Percentiles rank a stretch among this genome's conserved stretches.
These are phyloP conservation scores for Rhagologus leucostigma DNA, from an alignment of 2,113 vertebrate species.

Conservation along the genomic window DNA sequence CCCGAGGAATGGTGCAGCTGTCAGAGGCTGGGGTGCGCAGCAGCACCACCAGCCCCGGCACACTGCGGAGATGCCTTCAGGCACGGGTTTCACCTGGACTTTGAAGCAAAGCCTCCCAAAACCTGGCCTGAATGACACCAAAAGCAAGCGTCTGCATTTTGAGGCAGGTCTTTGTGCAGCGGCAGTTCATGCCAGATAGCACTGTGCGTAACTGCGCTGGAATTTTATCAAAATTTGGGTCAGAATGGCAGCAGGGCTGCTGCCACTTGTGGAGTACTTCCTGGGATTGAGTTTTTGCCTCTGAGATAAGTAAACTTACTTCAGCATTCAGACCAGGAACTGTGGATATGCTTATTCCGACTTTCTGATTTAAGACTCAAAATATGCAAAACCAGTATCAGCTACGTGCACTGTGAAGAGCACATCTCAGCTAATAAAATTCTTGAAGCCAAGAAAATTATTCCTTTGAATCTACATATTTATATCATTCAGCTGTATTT, in stretches of 20 bases:
- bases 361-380: neutral
- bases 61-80: rapidly evolving
- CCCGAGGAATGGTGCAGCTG: neutral
- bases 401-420: neutral
- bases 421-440: neutral
- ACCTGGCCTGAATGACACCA: neutral
- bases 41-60: neutral
- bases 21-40: neutral
- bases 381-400: neutral
- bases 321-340: neutral
- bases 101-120: neutral
- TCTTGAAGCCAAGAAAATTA: neutral
- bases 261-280: conserved; percentile 1
- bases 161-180: rapidly evolving
- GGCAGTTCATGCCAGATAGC: rapidly evolving
- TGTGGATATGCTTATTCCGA: neutral
- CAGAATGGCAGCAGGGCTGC: neutral
- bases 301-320: neutral
- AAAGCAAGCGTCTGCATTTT: rapidly evolving
- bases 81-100: neutral
- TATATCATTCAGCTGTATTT: neutral
- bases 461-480: neutral
- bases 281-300: neutral
- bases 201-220: rapidly evolving
- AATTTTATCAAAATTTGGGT: neutral